A percentile compares a stretch with the other conserved stretches of the same genome.
These are phyloP conservation scores for Acanthococcus lagerstroemiae DNA, from an alignment of 2,888 invertebrate species.

Conservation along the genomic window DNA sequence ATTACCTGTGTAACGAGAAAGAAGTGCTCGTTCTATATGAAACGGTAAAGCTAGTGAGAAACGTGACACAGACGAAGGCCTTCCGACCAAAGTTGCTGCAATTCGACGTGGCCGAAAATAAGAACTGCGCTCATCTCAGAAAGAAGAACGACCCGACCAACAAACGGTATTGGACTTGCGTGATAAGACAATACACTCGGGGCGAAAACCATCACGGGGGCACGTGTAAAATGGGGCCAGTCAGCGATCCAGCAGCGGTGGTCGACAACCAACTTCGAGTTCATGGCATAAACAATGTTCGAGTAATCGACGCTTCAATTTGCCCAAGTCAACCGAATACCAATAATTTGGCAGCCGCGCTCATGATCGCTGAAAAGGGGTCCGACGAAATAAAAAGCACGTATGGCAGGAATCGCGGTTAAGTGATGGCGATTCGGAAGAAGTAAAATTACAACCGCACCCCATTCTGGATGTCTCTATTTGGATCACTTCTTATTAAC, in stretches of 20 bases:
- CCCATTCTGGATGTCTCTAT: no score
- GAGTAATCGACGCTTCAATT: conserved; percentile 43
- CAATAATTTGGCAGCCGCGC: conserved; percentile 39
- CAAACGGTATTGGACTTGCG: conserved; percentile 38
- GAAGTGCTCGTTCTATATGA: conserved; percentile 41
- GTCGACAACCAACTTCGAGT: conserved; percentile 40
- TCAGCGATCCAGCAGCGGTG: conserved; percentile 39
- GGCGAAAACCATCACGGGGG: conserved; percentile 39
- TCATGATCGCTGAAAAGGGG: conserved; percentile 39
- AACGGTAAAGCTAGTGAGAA: conserved; percentile 38
- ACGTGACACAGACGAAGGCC: conserved; percentile 35
- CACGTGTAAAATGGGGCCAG: conserved; percentile 41
- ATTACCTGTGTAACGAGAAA: conserved; percentile 44
- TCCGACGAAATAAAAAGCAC: conserved; percentile 37
- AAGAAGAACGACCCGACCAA: conserved; percentile 33
- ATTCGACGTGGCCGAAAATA: conserved; percentile 34
- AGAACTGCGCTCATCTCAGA: conserved; percentile 34
- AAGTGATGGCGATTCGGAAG: no score
- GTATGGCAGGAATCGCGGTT: conserved; percentile 33
- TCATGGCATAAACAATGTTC: conserved; percentile 40
- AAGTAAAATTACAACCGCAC: no score
- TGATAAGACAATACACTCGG: conserved; percentile 36
- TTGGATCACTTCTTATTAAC: no score
- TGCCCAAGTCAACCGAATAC: conserved; percentile 42
- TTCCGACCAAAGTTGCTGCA: conserved; percentile 36